These are phyloP conservation scores for Hedychridium roseum DNA, from an alignment of 2,888 invertebrate genomes.

Conservation along the genomic window DNA sequence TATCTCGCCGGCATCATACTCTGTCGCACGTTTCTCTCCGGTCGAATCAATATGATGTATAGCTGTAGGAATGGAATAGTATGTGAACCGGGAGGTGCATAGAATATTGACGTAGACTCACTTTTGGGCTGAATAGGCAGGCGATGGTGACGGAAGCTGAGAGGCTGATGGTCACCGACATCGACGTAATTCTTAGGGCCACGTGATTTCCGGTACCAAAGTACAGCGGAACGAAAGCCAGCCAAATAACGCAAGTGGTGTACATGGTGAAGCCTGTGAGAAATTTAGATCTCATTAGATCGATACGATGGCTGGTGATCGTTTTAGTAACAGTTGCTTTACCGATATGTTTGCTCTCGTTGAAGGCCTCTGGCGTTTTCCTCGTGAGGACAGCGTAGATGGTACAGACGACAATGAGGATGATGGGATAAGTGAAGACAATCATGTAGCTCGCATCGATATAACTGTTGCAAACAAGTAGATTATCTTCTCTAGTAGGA, in stretches of 20 bases:
- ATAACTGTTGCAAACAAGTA: conserved; percentile 91
- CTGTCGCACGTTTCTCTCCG: conserved; percentile 89
- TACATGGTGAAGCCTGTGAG: conserved; percentile 99
- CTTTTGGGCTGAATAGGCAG: conserved; percentile 94
- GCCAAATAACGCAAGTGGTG: conserved; percentile 97
- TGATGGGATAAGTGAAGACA: conserved; percentile 91
- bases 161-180: conserved; percentile 94
- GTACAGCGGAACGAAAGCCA: conserved; percentile 96
- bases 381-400: conserved; percentile 94
- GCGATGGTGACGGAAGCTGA: conserved; percentile 93
- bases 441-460: conserved; percentile 94
- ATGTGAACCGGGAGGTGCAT: background rate
- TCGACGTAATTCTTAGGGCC: conserved; percentile 89
- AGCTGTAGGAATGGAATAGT: conserved; percentile 66
- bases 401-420: conserved; percentile 91
- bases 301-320: conserved; percentile 4
- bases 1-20: conserved; percentile 82
- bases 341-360: conserved; percentile 98
- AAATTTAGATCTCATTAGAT: too few relatives aligned
- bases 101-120: conserved; percentile 59
- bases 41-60: conserved; percentile 88
- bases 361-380: conserved; percentile 98
- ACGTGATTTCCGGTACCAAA: conserved; percentile 95
- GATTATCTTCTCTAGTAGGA: conserved; percentile 90
- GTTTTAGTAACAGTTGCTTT: conserved; percentile 49